These are phyloP conservation scores for Gambusia holbrooki DNA, from an alignment of 2,113 vertebrate genomes.

Conservation along the genomic window DNA sequence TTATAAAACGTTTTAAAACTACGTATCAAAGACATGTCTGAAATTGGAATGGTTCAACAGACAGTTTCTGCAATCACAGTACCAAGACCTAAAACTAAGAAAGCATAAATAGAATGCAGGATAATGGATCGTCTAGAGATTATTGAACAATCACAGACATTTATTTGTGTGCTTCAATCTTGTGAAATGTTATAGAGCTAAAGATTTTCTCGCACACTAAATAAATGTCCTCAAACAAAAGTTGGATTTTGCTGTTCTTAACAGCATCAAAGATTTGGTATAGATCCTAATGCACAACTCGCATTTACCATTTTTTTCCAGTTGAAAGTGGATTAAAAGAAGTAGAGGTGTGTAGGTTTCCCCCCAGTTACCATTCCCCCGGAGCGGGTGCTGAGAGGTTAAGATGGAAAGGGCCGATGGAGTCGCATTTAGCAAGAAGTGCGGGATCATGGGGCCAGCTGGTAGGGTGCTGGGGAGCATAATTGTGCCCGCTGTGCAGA, in stretches of 20 bases:
- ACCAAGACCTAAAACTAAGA: background rate
- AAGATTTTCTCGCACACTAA: background rate
- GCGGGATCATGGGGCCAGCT: conserved; percentile 80
- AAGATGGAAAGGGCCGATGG: conserved; percentile 76
- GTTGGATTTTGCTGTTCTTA: background rate
- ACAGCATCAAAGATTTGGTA: too few species aligned
- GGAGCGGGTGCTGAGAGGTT: conserved; percentile 78
- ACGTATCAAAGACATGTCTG: background rate
- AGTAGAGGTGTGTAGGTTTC: conserved; percentile 53
- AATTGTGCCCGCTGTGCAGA: conserved; percentile 82
- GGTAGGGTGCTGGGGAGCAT: conserved; percentile 80
- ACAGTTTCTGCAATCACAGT: background rate
- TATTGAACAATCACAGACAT: background rate
- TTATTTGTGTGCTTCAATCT: background rate
- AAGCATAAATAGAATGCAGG: background rate
- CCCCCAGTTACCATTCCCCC: conserved; percentile 67
- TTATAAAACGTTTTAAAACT: conserved; percentile 16
- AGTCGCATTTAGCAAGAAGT: conserved; percentile 79
- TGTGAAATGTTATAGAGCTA: background rate
- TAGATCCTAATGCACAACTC: conserved; percentile 36
- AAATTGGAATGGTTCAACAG: background rate
- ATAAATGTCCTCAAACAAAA: background rate
- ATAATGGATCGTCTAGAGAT: background rate
- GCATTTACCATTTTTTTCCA: conserved; percentile 45
- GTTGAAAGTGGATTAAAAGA: conserved; percentile 54